Evolutionary conservation across 1,140 invertebrate genomes (phyloP).

Genomic region (Brachionus manjavacas): DNA sequence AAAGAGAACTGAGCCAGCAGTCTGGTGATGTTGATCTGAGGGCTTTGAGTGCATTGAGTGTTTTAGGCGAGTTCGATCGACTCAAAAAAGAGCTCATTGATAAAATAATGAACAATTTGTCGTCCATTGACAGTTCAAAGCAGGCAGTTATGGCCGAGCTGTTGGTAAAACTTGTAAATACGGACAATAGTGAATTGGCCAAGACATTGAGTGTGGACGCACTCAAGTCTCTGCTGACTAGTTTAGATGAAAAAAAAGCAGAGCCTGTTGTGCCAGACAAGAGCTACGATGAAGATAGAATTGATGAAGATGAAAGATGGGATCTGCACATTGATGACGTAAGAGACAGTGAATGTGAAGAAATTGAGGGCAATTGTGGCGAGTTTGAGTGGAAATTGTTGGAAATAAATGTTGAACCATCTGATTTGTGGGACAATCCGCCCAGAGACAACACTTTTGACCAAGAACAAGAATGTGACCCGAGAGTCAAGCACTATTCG

Average conservation of each 20-base stretch:
- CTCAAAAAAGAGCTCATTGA: constrained; percentile 29
- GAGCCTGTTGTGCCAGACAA: not conserved
- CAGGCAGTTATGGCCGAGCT: not conserved
- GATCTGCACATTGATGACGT: constrained; percentile 18
- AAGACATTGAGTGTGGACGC: constrained; percentile 4
- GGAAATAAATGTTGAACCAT: constrained; percentile 18
- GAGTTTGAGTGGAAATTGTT: not conserved
- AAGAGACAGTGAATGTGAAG: not conserved
- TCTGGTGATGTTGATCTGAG: not conserved
- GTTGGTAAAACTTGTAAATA: constrained; percentile 38
- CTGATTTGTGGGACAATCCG: not conserved
- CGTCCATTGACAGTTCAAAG: not conserved
- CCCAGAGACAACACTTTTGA: not conserved
- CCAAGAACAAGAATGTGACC: constrained; percentile 18
- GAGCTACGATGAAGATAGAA: not conserved
- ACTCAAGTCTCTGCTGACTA: not conserved
- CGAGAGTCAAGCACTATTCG: constrained; percentile 17
- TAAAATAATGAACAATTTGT: constrained; percentile 37
- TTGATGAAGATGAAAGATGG: not conserved
- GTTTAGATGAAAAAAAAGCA: not conserved
- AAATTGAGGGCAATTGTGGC: constrained; percentile 1
- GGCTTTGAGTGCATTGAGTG: not conserved
- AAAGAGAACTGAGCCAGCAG: not conserved
- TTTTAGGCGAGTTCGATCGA: not conserved
- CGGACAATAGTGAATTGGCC: not conserved